phyloP scores from a whole-genome alignment of 2,888 invertebrate genomes.

The Metallyticus violacea region DNA sequence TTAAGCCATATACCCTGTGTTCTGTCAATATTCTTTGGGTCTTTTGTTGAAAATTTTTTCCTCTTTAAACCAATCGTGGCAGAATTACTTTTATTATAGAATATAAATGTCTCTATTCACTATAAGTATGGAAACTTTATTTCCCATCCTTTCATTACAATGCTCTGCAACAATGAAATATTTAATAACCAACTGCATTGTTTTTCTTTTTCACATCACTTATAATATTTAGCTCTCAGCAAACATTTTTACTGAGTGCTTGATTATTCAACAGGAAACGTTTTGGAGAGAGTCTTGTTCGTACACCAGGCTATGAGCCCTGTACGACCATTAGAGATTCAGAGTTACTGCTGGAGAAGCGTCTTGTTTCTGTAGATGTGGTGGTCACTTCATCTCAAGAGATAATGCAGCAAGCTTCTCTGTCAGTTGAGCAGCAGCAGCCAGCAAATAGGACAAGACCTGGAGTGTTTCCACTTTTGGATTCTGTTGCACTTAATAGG shows the following conservation, averaged over 20 bases:
- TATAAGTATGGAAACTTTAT: too few relatives aligned
- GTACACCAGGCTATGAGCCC: conserved; percentile 71
- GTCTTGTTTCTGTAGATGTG: conserved; percentile 70
- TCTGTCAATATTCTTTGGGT: too few relatives aligned
- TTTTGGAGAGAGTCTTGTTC: conserved; percentile 68
- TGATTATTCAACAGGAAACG: conserved; percentile 50
- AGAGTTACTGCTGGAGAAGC: conserved; percentile 60
- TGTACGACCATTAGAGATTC: conserved; percentile 66
- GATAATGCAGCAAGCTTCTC: conserved; percentile 52
- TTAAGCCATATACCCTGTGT: too few relatives aligned
- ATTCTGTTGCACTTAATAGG: conserved; percentile 70
- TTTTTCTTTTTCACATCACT: too few relatives aligned
- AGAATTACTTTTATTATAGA: too few relatives aligned
- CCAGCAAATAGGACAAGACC: conserved; percentile 34
- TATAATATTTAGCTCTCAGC: too few relatives aligned
- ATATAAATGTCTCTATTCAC: too few relatives aligned
- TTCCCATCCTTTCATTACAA: too few relatives aligned
- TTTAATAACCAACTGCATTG: too few relatives aligned
- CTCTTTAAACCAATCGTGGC: too few relatives aligned
- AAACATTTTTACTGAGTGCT: not conserved
- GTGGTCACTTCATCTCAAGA: conserved; percentile 80
- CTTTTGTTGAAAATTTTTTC: too few relatives aligned
- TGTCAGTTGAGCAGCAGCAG: conserved; percentile 31
- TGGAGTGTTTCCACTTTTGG: conserved; percentile 81
- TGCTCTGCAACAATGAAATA: not conserved